Evolutionary conservation across 2,888 invertebrate genomes (phyloP).

Genomic region (Noctua janthe): DNA sequence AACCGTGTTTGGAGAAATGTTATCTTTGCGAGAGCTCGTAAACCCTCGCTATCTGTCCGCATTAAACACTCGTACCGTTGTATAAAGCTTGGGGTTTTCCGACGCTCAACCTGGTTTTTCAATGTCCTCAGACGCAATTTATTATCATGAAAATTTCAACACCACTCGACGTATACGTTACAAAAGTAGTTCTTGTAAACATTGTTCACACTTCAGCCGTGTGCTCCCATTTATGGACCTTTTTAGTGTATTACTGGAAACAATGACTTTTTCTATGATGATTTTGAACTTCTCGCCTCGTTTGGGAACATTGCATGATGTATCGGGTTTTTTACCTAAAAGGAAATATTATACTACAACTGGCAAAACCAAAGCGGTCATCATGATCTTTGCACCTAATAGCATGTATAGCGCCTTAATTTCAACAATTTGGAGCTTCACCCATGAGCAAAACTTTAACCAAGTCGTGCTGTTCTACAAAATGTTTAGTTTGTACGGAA

Average conservation of each 20-base stretch:
- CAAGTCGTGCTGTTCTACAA: conserved; percentile 1
- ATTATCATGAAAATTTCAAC: conserved; percentile 64
- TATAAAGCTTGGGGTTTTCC: conserved; percentile 79
- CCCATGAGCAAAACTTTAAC: conserved; percentile 3
- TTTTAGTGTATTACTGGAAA: not conserved
- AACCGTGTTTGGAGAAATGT: conserved; percentile 31
- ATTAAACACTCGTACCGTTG: conserved; percentile 63
- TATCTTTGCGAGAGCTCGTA: conserved; percentile 57
- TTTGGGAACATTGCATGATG: not conserved
- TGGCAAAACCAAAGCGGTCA: not conserved
- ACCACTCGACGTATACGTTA: conserved; percentile 22
- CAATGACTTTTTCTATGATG: not conserved
- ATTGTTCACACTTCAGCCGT: conserved; percentile 3
- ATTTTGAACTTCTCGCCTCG: not conserved
- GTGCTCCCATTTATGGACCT: conserved; percentile 3
- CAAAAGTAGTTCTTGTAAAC: conserved; percentile 23
- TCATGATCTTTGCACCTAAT: not conserved
- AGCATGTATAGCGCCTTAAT: not conserved
- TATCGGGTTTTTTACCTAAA: not conserved
- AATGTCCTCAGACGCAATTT: conserved; percentile 63
- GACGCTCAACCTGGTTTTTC: conserved; percentile 74
- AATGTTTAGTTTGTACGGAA: conserved; percentile 2
- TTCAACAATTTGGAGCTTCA: conserved; percentile 17
- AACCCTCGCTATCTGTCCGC: conserved; percentile 58
- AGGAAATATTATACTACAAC: conserved; percentile 6